Evolutionary conservation across 1,140 invertebrate genomes (phyloP).

Genomic region (Drepana arcuata): DNA sequence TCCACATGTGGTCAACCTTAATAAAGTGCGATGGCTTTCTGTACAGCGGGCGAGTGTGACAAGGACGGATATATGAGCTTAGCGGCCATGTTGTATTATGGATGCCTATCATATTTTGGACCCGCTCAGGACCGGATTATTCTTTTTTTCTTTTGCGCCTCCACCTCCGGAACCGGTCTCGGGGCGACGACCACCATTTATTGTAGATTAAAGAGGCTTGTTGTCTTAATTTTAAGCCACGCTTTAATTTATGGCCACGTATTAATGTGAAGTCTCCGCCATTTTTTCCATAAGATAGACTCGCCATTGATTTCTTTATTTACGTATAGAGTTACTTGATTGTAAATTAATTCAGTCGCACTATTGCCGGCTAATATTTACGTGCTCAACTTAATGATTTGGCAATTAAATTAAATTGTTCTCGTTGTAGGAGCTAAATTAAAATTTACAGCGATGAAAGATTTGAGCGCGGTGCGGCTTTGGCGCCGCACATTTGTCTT

Average conservation of each 20-base stretch:
- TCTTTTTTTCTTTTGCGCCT: constrained; percentile 62
- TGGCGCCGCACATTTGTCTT: constrained; percentile 38
- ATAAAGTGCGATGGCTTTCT: constrained; percentile 56
- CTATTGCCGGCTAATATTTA: constrained; percentile 62
- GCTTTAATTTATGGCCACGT: constrained; percentile 66
- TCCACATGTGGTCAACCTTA: constrained; percentile 71
- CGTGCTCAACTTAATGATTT: constrained; percentile 70
- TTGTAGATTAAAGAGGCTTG: constrained; percentile 71
- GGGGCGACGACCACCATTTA: constrained; percentile 63
- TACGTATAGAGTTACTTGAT: constrained; percentile 27
- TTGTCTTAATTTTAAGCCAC: constrained; percentile 70
- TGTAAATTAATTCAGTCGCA: constrained; percentile 52
- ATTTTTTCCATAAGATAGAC: constrained; percentile 55
- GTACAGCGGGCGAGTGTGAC: constrained; percentile 23
- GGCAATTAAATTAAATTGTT: constrained; percentile 71
- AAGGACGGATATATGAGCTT: constrained; percentile 50
- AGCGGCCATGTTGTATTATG: constrained; percentile 71
- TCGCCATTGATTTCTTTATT: constrained; percentile 62
- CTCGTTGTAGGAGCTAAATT: constrained; percentile 65
- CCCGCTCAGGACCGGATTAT: constrained; percentile 65
- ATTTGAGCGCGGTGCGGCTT: constrained; percentile 31
- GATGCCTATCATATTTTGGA: constrained; percentile 72
- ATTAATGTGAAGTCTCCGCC: constrained; percentile 55
- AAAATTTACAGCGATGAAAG: constrained; percentile 54
- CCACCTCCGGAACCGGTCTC: constrained; percentile 61